phyloP scores from a whole-genome alignment of 2,888 invertebrate genomes.

The Campopleginae sp. region DNA sequence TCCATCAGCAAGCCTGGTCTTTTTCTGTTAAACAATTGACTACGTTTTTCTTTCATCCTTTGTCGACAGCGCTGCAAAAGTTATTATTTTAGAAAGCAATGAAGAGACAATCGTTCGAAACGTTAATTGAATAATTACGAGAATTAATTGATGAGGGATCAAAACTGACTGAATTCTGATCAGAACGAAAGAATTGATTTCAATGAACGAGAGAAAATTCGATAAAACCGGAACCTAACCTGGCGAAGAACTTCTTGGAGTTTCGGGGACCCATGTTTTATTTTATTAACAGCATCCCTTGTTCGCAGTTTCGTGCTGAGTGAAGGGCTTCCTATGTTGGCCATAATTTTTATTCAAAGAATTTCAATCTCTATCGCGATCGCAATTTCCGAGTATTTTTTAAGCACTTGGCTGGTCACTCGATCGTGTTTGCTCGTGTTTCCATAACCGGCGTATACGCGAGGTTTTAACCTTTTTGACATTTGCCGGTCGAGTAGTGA shows the following conservation, averaged over 20 bases:
- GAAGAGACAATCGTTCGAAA: neutral
- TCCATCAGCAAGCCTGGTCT: slow-evolving; percentile 73
- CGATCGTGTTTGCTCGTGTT: neutral
- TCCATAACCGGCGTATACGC: neutral
- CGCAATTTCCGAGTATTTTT: neutral
- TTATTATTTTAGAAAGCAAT: neutral
- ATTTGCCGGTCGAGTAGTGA: neutral
- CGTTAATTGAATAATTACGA: too few species aligned
- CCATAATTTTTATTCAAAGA: slow-evolving; percentile 66
- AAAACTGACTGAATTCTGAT: slow-evolving; percentile 8
- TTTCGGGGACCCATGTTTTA: slow-evolving; percentile 81
- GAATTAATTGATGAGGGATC: neutral
- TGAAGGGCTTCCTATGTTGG: slow-evolving; percentile 72
- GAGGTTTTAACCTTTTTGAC: slow-evolving; percentile 25
- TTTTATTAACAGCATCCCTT: slow-evolving; percentile 74
- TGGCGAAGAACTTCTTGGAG: slow-evolving; percentile 82
- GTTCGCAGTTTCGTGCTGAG: slow-evolving; percentile 73
- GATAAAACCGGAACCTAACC: slow-evolving; percentile 70
- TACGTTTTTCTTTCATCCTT: slow-evolving; percentile 78
- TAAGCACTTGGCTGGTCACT: neutral
- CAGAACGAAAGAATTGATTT: slow-evolving; percentile 3
- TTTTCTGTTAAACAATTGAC: slow-evolving; percentile 75
- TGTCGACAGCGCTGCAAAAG: slow-evolving; percentile 76
- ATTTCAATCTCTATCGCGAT: neutral
- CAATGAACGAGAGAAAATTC: neutral